Base-by-base conservation (phyloP, 2,797 vertebrate genomes). In the Tokudaia muenninki region DNA sequence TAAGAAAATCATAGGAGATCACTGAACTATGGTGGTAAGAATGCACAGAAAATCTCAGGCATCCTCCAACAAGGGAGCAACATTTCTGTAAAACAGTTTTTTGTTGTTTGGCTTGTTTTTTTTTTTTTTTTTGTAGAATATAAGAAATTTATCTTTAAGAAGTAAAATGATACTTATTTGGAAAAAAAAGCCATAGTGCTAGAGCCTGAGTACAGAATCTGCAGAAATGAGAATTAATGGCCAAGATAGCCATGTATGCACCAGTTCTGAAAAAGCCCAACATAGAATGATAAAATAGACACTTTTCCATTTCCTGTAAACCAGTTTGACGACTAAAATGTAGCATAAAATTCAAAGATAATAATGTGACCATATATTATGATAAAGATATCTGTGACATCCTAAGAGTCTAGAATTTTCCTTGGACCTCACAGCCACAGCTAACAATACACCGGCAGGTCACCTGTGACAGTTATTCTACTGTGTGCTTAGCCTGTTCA, bases 181-280 rank as follows among this genome's bases (percentile, higher is more conserved):
- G 87, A 75, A 80, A 77, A 77, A 34, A 12, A 75, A 19, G n/a
- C 24, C 21, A 82, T 57, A 81, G 9, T 70, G 17, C 44, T 59
- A 52, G 21, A 87, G 19, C 65, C 77, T 14, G 19, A 80, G 47
- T 80, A 29, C 70, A 87, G 13, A 50, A 89, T 41, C 41, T 80
- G 29, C 74, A 12, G 81, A 52, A 93, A 93, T 75, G 26, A 92
- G 22, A 70, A 94, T 87, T 80, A 93, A 61, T 44, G 41, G n/a
- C 16, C 44, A 97, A 95, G 21, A 82, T 5, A 84, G 1, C 21
- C 14, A n/a, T 14, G 44, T n/a, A 29, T 50, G 63, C 26, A 31
- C 17, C 61, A 65, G 17, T 65, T 86, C 61, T 86, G 41, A 86
- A 86, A 86, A 86, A n/a, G 78, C 34, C 80, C 26, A 6, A 65